Percentiles rank a stretch among this genome's conserved stretches.
phyloP scores from a whole-genome alignment of 1,140 invertebrate genomes.

The Amyelois transitella region DNA sequence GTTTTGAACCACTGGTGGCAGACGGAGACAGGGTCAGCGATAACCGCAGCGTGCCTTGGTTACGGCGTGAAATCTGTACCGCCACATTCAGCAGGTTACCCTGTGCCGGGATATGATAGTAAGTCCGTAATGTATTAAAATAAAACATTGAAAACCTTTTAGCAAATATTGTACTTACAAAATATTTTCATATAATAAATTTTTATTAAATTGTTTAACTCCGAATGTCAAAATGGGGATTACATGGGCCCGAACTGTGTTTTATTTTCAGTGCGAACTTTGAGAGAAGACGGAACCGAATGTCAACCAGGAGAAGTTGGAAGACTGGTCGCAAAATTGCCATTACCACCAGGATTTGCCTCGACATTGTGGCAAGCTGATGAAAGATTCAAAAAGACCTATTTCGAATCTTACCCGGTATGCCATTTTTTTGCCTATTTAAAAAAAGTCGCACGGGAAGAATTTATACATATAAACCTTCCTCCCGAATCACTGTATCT shows the following conservation, averaged over 20 bases:
- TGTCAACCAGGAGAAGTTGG: conserved; percentile 84
- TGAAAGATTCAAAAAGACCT: conserved; percentile 86
- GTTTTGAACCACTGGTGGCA: conserved; percentile 98
- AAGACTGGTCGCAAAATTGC: conserved; percentile 88
- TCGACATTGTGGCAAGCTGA: conserved; percentile 88
- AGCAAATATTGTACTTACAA: no score
- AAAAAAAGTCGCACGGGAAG: no score
- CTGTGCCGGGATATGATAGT: conserved; percentile 91
- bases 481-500: no score
- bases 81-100: conserved; percentile 81
- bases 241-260: not conserved
- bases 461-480: no score
- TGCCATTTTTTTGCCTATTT: no score
- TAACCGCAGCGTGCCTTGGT: conserved; percentile 89
- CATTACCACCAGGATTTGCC: conserved; percentile 90
- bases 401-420: conserved; percentile 88
- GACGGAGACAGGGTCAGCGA: conserved; percentile 93
- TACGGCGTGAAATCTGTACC: conserved; percentile 79
- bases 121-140: conserved; percentile 34
- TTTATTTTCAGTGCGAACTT: conserved; percentile 78
- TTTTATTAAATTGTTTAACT: not conserved
- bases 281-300: conserved; percentile 81
- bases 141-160: no score
- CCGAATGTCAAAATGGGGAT: no score
- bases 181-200: no score